A percentile compares a stretch with the other conserved stretches of the same genome.
These are phyloP conservation scores for Ctenopoma multispine DNA, from an alignment of 2,797 vertebrate species.

Conservation along the genomic window DNA sequence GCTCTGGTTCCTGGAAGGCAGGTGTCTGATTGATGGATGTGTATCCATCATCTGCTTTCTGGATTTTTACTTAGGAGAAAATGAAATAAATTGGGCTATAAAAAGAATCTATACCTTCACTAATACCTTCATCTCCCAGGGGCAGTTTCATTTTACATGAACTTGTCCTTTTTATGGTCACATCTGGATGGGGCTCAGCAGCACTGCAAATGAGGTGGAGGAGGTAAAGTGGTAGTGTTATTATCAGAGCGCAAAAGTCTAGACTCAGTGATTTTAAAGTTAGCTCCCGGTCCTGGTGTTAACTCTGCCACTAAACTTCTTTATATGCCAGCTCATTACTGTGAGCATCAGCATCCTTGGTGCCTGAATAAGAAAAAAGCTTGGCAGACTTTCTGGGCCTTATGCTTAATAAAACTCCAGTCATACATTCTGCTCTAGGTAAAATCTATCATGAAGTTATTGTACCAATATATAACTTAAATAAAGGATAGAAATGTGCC, in stretches of 20 bases:
- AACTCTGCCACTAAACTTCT: conserved; percentile 30
- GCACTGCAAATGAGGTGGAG: conserved; percentile 15
- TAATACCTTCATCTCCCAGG: not conserved
- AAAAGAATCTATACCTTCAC: no score
- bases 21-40: no score
- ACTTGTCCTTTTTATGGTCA: conserved; percentile 13
- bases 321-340: conserved; percentile 45
- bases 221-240: not conserved
- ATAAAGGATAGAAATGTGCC: not conserved
- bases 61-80: no score
- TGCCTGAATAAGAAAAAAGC: conserved; percentile 12
- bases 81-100: not conserved
- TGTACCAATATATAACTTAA: not conserved
- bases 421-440: conserved; percentile 18
- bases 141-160: not conserved
- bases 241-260: conserved; percentile 28
- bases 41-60: no score
- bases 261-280: conserved; percentile 49
- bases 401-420: conserved; percentile 19
- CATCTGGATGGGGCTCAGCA: conserved; percentile 18
- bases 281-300: conserved; percentile 17
- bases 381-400: conserved; percentile 33
- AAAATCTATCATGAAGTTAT: conserved; percentile 14
- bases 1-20: no score
- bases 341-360: conserved; percentile 39